Conservation (phyloP, 2,888 invertebrate species). For the Cephalotes varians region DNA sequence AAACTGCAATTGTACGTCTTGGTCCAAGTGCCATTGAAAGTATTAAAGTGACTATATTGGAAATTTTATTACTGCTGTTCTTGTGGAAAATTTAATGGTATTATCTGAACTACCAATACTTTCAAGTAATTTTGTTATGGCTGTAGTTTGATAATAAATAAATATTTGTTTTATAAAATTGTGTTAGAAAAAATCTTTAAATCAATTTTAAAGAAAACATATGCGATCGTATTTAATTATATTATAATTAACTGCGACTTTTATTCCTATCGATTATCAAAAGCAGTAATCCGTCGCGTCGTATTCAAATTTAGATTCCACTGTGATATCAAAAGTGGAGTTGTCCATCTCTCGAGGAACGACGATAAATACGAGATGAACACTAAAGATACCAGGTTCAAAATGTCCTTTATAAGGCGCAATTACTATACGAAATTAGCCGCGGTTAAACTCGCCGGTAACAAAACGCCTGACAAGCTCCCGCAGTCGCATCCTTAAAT, state of each 20-base stretch:
- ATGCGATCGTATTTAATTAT: not conserved
- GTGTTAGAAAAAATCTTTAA: not conserved
- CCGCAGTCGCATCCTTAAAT: slow-evolving; percentile 46
- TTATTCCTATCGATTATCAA: slow-evolving; percentile 13
- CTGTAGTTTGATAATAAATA: not conserved
- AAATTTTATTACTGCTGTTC: slow-evolving; percentile 29
- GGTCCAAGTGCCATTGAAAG: slow-evolving; percentile 20
- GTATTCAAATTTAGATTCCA: slow-evolving; percentile 19
- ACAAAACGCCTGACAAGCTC: slow-evolving; percentile 48
- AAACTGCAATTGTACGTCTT: slow-evolving; percentile 17
- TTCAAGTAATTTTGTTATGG: not conserved
- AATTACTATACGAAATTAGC: slow-evolving; percentile 55
- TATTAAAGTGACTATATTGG: slow-evolving; percentile 37
- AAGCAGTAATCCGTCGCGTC: slow-evolving; percentile 4
- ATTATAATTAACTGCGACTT: not conserved
- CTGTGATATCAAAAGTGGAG: slow-evolving; percentile 25
- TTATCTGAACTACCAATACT: slow-evolving; percentile 15
- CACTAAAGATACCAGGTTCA: slow-evolving; percentile 36
- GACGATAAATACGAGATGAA: slow-evolving; percentile 41
- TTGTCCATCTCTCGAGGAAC: slow-evolving; percentile 38
- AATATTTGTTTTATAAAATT: not conserved
- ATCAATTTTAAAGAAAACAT: not conserved
- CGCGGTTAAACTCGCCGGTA: slow-evolving; percentile 31
- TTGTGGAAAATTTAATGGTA: slow-evolving; percentile 26
- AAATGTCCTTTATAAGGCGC: slow-evolving; percentile 37